Evolutionary conservation across 2,113 vertebrate genomes (phyloP).

Genomic region (Tretioscincus oriximinensis): DNA sequence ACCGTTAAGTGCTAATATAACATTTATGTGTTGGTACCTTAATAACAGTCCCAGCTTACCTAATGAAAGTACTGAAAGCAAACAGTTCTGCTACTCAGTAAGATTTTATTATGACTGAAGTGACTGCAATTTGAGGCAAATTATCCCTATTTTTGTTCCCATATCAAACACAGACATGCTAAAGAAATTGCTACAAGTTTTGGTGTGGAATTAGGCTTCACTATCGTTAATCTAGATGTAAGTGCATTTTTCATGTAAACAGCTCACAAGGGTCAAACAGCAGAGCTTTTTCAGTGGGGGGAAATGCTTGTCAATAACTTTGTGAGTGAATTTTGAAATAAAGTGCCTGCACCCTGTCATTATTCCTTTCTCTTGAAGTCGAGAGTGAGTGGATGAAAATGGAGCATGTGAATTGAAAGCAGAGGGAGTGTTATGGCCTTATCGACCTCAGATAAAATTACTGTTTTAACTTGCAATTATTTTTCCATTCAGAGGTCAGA

Average conservation of each 20-base stretch:
- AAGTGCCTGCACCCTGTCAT: slow-evolving; percentile 92
- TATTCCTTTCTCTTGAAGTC: slow-evolving; percentile 88
- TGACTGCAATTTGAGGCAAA: slow-evolving; percentile 79
- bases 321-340: slow-evolving; percentile 90
- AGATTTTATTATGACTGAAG: slow-evolving; percentile 82
- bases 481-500: slow-evolving; percentile 90
- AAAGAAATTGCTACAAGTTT: slow-evolving; percentile 76
- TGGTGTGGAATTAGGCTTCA: slow-evolving; percentile 83
- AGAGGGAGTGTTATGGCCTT: slow-evolving; percentile 86
- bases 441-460: slow-evolving; percentile 86
- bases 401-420: slow-evolving; percentile 91
- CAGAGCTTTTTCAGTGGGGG: slow-evolving; percentile 69
- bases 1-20: slow-evolving; percentile 90
- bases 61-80: slow-evolving; percentile 83
- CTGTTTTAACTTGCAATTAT: slow-evolving; percentile 89
- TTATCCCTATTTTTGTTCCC: slow-evolving; percentile 79
- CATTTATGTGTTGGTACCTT: slow-evolving; percentile 86
- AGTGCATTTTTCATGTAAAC: slow-evolving; percentile 85
- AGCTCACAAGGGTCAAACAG: slow-evolving; percentile 79
- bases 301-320: slow-evolving; percentile 88
- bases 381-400: slow-evolving; percentile 92
- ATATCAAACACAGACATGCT: slow-evolving; percentile 76
- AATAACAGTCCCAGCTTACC: slow-evolving; percentile 79
- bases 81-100: slow-evolving; percentile 68
- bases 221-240: slow-evolving; percentile 85